These are phyloP conservation scores for Tupaia tana DNA, from an alignment of 2,113 vertebrate genomes.

Conservation along the genomic window DNA sequence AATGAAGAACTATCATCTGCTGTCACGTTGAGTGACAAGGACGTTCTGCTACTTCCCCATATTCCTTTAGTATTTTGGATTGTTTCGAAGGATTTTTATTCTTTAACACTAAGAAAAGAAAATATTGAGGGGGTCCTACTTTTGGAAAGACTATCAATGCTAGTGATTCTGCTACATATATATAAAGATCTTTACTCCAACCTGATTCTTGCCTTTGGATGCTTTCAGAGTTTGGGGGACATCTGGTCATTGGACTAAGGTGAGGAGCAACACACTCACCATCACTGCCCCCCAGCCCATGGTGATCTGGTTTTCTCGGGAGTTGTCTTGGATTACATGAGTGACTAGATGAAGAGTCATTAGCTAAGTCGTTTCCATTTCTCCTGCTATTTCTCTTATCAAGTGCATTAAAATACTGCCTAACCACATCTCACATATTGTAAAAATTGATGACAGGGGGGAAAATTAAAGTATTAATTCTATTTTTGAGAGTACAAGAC, in stretches of 20 bases:
- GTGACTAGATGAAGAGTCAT: slow-evolving; percentile 82
- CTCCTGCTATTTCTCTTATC: slow-evolving; percentile 65
- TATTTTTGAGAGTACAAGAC: slow-evolving; percentile 57
- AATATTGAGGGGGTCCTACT: neutral
- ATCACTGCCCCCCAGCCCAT: neutral
- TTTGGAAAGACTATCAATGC: neutral
- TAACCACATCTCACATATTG: neutral
- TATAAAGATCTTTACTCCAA: neutral
- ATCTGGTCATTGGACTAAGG: neutral
- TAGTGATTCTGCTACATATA: slow-evolving; percentile 15
- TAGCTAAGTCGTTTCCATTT: slow-evolving; percentile 82
- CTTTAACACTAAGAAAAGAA: neutral
- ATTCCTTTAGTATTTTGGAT: slow-evolving; percentile 10
- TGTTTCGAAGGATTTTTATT: neutral
- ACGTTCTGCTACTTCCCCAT: neutral
- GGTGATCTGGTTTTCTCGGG: slow-evolving; percentile 35
- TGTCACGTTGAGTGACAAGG: neutral
- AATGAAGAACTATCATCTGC: slow-evolving; percentile 18
- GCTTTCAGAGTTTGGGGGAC: neutral
- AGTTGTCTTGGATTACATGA: slow-evolving; percentile 48
- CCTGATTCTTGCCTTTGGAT: neutral
- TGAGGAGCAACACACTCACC: neutral
- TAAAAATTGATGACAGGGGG: neutral
- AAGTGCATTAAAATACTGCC: slow-evolving; percentile 58
- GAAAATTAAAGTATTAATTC: slow-evolving; percentile 36